Conservation (phyloP, 2,113 vertebrate species). For the Vicugna pacos region DNA sequence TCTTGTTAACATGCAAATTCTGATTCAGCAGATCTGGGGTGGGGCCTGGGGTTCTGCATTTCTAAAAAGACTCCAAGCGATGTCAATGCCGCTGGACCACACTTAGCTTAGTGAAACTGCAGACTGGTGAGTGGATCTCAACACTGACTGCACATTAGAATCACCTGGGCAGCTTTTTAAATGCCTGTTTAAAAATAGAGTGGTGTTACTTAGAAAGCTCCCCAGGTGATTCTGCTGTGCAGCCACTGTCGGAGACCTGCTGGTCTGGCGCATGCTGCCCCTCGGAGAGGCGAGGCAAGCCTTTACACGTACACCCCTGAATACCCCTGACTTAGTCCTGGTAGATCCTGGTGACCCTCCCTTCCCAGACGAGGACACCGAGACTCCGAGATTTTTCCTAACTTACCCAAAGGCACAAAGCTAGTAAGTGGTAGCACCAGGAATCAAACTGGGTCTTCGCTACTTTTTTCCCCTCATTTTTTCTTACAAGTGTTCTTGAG, state of each 20-base stretch:
- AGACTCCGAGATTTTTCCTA: background rate
- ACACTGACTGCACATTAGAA: background rate
- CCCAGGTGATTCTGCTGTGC: background rate
- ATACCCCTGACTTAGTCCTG: background rate
- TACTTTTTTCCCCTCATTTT: background rate
- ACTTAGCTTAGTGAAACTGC: background rate
- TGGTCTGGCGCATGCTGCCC: too few species aligned
- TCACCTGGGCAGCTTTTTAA: background rate
- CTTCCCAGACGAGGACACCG: background rate
- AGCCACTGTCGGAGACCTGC: background rate
- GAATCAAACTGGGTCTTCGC: background rate
- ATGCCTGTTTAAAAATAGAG: background rate
- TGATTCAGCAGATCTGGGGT: background rate
- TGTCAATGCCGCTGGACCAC: background rate
- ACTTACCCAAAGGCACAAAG: background rate
- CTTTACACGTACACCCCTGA: background rate
- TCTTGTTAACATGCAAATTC: background rate
- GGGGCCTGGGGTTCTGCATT: background rate
- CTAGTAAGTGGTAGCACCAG: background rate
- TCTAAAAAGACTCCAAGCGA: background rate
- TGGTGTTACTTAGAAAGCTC: background rate
- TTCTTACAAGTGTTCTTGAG: background rate
- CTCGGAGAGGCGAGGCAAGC: background rate
- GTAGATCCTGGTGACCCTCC: background rate
- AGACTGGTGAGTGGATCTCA: background rate